These are phyloP conservation scores for Typhlichthys subterraneus DNA, from an alignment of 2,797 vertebrate genomes.

Conservation along the genomic window DNA sequence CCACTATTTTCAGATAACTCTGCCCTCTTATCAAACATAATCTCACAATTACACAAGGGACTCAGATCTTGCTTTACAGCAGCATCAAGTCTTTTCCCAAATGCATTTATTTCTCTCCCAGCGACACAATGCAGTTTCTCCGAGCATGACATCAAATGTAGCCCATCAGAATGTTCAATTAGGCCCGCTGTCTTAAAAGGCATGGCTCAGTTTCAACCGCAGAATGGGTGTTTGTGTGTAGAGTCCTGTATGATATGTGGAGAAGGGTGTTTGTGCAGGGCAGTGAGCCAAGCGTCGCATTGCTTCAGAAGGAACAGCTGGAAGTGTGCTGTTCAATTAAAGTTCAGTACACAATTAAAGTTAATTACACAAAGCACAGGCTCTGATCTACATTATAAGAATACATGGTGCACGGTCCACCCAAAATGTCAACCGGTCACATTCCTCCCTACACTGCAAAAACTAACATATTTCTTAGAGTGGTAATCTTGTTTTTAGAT, in stretches of 20 bases:
- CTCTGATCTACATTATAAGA: slow-evolving; percentile 66
- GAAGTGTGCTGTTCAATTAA: slow-evolving; percentile 58
- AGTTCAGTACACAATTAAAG: slow-evolving; percentile 58
- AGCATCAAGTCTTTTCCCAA: neutral
- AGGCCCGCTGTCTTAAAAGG: neutral
- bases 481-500: no score
- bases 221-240: slow-evolving; percentile 40
- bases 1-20: no score
- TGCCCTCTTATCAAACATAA: no score
- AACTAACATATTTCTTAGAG: no score
- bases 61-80: no score
- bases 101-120: slow-evolving; percentile 11
- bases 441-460: slow-evolving; percentile 38
- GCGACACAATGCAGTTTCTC: slow-evolving; percentile 10
- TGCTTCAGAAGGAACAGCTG: slow-evolving; percentile 30
- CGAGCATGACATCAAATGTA: slow-evolving; percentile 22
- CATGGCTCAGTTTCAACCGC: slow-evolving; percentile 26
- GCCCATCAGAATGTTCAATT: slow-evolving; percentile 50
- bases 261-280: slow-evolving; percentile 44
- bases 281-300: slow-evolving; percentile 43
- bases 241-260: slow-evolving; percentile 25
- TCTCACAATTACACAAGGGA: no score
- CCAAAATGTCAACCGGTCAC: slow-evolving; percentile 31
- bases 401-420: slow-evolving; percentile 33
- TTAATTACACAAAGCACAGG: slow-evolving; percentile 16